Conservation (phyloP, 2,888 invertebrate species). For the Apoda limacodes region DNA sequence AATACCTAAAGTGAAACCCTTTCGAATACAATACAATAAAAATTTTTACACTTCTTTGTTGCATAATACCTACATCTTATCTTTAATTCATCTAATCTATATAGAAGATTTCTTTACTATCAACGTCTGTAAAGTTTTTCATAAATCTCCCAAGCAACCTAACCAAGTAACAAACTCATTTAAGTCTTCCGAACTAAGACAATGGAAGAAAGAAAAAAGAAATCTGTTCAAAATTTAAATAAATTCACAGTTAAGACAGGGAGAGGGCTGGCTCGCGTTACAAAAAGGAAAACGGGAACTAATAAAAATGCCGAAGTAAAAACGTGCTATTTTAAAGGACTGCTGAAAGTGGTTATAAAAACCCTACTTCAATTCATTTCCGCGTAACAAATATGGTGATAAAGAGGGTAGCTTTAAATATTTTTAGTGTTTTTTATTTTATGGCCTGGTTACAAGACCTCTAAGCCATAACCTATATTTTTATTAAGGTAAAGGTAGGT, state of each 20-base stretch:
- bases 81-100: too few relatives aligned
- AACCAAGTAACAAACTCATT: slow-evolving; percentile 40
- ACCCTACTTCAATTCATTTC: slow-evolving; percentile 29
- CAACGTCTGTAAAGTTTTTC: too few relatives aligned
- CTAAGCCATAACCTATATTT: too few relatives aligned
- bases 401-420: slow-evolving; percentile 20
- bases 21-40: too few relatives aligned
- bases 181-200: slow-evolving; percentile 38
- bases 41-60: too few relatives aligned
- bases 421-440: too few relatives aligned
- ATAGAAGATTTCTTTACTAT: too few relatives aligned
- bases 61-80: too few relatives aligned
- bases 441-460: too few relatives aligned
- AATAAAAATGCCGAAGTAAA: slow-evolving; percentile 54
- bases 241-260: slow-evolving; percentile 45
- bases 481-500: too few relatives aligned
- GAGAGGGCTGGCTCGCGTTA: slow-evolving; percentile 44
- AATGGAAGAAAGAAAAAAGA: slow-evolving; percentile 32
- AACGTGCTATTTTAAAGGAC: slow-evolving; percentile 44
- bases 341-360: slow-evolving; percentile 41
- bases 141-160: too few relatives aligned
- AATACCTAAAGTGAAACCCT: too few relatives aligned
- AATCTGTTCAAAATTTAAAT: slow-evolving; percentile 68
- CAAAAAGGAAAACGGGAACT: slow-evolving; percentile 48
- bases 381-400: slow-evolving; percentile 26